These are phyloP conservation scores for Enteromius treurensis DNA, from an alignment of 2,797 vertebrate species.

Conservation along the genomic window DNA sequence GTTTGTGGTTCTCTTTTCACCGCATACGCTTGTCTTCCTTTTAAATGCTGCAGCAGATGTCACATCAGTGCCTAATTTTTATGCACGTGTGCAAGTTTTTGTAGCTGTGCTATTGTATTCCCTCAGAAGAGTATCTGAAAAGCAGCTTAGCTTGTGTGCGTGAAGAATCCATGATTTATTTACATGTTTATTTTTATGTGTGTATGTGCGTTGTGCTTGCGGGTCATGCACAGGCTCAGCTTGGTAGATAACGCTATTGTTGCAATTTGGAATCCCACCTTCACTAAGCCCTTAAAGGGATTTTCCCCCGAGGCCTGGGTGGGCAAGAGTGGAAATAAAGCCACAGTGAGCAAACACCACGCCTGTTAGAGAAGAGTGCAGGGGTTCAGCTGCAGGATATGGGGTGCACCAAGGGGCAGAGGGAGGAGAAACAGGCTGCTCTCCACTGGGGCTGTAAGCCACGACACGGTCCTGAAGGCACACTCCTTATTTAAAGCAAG, in stretches of 20 bases:
- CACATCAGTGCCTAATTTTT: constrained; percentile 4
- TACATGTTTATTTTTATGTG: constrained; percentile 37
- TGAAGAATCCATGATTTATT: constrained; percentile 47
- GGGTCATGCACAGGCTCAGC: constrained; percentile 28
- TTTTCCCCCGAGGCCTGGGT: constrained; percentile 53
- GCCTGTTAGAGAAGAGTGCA: background rate
- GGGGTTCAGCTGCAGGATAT: constrained; percentile 19
- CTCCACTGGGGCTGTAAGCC: background rate
- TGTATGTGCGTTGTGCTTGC: constrained; percentile 12
- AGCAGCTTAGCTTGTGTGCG: constrained; percentile 36
- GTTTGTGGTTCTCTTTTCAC: background rate
- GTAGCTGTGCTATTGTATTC: constrained; percentile 24
- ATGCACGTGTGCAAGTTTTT: background rate
- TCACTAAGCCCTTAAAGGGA: constrained; percentile 58
- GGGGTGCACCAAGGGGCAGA: constrained; percentile 1
- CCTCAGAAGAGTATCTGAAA: constrained; percentile 32
- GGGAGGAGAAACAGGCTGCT: constrained; percentile 1
- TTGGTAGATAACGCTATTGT: constrained; percentile 49
- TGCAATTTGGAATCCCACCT: constrained; percentile 38
- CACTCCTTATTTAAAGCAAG: constrained; percentile 25
- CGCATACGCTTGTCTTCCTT: background rate
- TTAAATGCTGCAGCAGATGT: constrained; percentile 10
- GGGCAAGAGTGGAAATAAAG: constrained; percentile 40
- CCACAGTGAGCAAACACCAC: background rate
- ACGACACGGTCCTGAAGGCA: background rate